Percentiles rank a stretch among this genome's conserved stretches.
These are phyloP conservation scores for Microcebus lehilahytsara DNA, from an alignment of 2,113 vertebrate species.

Conservation along the genomic window DNA sequence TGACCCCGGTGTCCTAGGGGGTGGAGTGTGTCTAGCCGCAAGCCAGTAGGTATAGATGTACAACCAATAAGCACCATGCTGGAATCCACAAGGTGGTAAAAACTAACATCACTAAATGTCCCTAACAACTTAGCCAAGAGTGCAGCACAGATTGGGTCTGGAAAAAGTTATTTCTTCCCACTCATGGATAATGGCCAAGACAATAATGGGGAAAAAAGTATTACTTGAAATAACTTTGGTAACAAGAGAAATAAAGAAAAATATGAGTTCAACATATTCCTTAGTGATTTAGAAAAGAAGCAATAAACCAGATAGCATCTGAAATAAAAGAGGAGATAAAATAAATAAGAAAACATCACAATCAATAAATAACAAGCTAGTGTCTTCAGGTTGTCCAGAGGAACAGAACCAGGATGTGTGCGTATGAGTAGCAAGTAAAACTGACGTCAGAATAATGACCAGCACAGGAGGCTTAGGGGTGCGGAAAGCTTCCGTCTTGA, in stretches of 20 bases:
- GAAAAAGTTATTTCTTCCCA: background rate
- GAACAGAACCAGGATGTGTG: background rate
- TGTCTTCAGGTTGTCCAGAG: background rate
- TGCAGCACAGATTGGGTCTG: background rate
- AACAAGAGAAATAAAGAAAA: background rate
- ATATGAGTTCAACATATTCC: background rate
- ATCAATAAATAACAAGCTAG: background rate
- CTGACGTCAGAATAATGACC: background rate
- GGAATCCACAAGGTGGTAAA: background rate
- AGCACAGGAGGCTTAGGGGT: background rate
- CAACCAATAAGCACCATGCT: background rate
- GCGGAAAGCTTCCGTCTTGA: background rate
- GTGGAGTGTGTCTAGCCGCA: background rate
- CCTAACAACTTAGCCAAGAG: background rate
- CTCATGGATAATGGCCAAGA: background rate
- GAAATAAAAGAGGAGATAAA: conserved; percentile 5
- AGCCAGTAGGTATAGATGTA: background rate
- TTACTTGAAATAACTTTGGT: conserved; percentile 18
- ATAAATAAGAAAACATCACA: background rate
- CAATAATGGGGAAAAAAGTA: conserved; percentile 1
- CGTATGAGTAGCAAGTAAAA: background rate
- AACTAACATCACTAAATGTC: background rate
- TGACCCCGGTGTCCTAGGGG: background rate
- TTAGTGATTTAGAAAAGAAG: conserved; percentile 26
- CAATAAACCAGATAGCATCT: background rate